phyloP scores from a whole-genome alignment of 2,888 invertebrate genomes.

The Mycalesis mineus region DNA sequence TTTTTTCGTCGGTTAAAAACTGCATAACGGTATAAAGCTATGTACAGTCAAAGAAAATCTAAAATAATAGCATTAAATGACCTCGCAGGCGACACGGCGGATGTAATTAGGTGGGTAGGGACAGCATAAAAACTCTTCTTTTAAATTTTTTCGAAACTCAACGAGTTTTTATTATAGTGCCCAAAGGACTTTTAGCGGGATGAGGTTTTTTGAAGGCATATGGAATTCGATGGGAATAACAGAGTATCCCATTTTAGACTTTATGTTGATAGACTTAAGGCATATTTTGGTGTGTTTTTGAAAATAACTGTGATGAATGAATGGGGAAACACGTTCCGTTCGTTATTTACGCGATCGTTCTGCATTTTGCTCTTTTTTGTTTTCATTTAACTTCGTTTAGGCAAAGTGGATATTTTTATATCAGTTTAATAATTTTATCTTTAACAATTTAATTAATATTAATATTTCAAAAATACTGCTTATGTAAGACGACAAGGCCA shows the following conservation, averaged over 20 bases:
- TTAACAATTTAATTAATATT: neutral
- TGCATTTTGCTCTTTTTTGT: slow-evolving; percentile 21
- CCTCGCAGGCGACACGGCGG: slow-evolving; percentile 37
- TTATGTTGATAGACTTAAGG: slow-evolving; percentile 4
- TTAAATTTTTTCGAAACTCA: slow-evolving; percentile 36
- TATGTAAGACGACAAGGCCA: no score
- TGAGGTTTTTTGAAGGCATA: slow-evolving; percentile 35
- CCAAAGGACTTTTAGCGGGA: slow-evolving; percentile 38
- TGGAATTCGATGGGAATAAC: slow-evolving; percentile 27
- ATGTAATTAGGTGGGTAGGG: slow-evolving; percentile 43
- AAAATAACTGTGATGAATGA: slow-evolving; percentile 19
- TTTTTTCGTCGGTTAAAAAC: no score
- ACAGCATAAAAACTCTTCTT: slow-evolving; percentile 35
- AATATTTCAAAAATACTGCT: no score
- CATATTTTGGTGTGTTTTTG: neutral
- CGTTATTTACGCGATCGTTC: slow-evolving; percentile 26
- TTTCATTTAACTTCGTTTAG: slow-evolving; percentile 23
- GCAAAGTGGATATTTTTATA: slow-evolving; percentile 9
- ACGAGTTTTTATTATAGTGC: slow-evolving; percentile 39
- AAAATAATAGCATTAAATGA: slow-evolving; percentile 39
- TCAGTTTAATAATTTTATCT: neutral
- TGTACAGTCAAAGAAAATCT: slow-evolving; percentile 33
- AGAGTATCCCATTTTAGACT: slow-evolving; percentile 8
- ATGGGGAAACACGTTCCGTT: slow-evolving; percentile 24
- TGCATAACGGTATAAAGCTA: neutral